Conservation (phyloP, 2,113 vertebrate species). For the Callocephalon fimbriatum region DNA sequence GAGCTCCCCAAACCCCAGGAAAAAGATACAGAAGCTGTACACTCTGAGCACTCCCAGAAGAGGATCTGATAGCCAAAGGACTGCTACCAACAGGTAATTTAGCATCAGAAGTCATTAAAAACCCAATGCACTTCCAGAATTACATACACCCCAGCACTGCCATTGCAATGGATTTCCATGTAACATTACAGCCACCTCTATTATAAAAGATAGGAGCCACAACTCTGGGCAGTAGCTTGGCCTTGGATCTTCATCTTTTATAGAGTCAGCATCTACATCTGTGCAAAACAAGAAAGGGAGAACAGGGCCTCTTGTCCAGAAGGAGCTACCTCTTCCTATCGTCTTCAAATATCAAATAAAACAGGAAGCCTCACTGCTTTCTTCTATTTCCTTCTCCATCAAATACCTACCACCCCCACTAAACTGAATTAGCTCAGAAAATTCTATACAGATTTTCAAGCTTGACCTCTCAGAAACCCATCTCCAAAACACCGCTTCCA, state of each 20-base stretch:
- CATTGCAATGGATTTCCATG: not conserved
- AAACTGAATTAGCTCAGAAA: not conserved
- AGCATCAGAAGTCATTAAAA: not conserved
- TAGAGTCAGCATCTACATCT: not conserved
- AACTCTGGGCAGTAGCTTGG: not conserved
- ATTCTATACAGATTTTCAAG: not conserved
- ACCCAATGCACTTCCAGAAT: not conserved
- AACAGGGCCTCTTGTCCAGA: not conserved
- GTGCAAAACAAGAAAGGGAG: not conserved
- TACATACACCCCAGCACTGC: not conserved
- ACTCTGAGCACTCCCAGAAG: not conserved
- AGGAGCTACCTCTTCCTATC: not conserved
- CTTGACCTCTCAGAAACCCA: not conserved
- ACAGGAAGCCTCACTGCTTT: not conserved
- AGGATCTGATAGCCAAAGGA: not conserved
- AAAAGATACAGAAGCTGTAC: not conserved
- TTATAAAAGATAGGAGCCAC: not conserved
- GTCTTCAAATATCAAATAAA: not conserved
- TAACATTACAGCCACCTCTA: not conserved
- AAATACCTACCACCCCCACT: not conserved
- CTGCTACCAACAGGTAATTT: not conserved
- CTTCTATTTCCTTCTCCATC: not conserved
- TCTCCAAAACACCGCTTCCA: not conserved
- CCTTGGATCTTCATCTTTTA: not conserved
- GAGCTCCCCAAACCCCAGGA: not conserved